phyloP scores from a whole-genome alignment of 2,113 vertebrate genomes.

The Podarcis raffonei region DNA sequence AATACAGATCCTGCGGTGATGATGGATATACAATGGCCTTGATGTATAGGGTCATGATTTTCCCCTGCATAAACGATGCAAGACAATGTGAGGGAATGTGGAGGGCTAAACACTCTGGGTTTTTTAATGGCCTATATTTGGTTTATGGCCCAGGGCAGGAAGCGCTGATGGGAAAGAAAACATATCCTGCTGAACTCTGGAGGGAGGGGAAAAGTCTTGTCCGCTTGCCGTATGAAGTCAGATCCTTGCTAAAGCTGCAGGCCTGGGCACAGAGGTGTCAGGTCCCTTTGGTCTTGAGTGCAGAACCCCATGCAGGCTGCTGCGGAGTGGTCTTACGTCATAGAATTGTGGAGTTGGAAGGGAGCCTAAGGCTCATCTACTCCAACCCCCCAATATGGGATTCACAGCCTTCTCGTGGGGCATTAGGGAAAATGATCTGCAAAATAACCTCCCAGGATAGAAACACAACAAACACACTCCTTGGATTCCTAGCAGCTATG shows the following conservation, averaged over 20 bases:
- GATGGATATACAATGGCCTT: neutral
- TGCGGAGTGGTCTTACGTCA: neutral
- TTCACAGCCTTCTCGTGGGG: neutral
- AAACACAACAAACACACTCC: neutral
- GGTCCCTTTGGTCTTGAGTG: no score
- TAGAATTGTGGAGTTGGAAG: no score
- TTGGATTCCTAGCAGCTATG: no score
- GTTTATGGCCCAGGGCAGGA: constrained; percentile 49
- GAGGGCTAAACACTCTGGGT: constrained; percentile 17
- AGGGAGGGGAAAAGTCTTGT: constrained; percentile 19
- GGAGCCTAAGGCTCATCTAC: no score
- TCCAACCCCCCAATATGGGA: no score
- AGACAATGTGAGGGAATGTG: neutral
- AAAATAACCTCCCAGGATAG: accelerated
- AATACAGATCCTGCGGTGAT: neutral
- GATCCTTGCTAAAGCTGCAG: no score
- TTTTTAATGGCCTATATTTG: constrained; percentile 38
- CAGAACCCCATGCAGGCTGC: neutral
- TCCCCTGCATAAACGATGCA: constrained; percentile 17
- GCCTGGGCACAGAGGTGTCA: neutral
- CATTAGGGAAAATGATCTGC: neutral
- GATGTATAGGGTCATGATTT: neutral
- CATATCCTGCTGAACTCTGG: constrained; percentile 52
- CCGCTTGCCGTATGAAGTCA: neutral
- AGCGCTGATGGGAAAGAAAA: constrained; percentile 65